phyloP scores from a whole-genome alignment of 2,113 vertebrate genomes.

The Gambusia affinis region DNA sequence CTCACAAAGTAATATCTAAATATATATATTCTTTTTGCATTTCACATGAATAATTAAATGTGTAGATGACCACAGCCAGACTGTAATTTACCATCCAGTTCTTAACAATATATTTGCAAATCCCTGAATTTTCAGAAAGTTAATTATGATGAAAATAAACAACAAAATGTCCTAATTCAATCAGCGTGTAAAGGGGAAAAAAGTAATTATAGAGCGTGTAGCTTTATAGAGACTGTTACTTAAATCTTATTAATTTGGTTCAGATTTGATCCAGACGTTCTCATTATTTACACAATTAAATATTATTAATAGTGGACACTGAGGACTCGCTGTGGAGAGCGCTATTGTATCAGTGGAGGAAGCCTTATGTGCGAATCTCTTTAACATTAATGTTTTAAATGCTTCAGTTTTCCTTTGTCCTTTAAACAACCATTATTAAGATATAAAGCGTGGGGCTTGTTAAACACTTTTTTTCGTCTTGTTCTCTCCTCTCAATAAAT shows the following conservation, averaged over 20 bases:
- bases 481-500: not conserved
- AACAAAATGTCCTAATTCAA: not conserved
- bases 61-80: not conserved
- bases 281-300: not conserved
- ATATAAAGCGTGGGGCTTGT: not conserved
- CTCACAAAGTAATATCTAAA: not conserved
- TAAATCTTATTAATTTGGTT: not conserved
- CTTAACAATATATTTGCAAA: not conserved
- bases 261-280: not conserved
- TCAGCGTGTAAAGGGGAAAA: not conserved
- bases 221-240: too few species aligned
- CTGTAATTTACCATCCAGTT: not conserved
- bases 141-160: too few species aligned
- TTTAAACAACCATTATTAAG: not conserved
- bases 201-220: not conserved
- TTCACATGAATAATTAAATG: not conserved
- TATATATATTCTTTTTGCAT: not conserved
- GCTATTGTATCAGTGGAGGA: too few species aligned
- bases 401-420: not conserved
- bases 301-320: not conserved
- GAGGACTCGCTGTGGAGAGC: not conserved
- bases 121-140: not conserved
- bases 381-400: not conserved
- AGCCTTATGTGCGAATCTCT: not conserved
- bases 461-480: not conserved